Base-by-base conservation (phyloP, 2,888 invertebrate genomes). In the Tetropium fuscum region DNA sequence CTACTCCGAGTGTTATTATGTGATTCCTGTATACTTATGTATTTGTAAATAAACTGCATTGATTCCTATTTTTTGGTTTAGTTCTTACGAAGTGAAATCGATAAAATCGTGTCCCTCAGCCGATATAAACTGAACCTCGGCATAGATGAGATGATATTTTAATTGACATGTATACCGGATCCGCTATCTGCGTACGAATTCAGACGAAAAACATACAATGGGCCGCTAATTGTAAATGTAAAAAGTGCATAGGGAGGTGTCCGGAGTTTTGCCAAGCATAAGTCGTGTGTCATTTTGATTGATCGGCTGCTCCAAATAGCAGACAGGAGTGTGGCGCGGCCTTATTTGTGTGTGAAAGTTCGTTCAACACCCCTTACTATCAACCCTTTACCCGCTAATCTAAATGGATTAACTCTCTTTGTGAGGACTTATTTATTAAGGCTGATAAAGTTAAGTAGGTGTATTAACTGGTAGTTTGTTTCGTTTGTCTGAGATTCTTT, bases 151-250 rank as follows among this genome's bases (percentile, higher is more conserved):
- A 38, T 38, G 25, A 4, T 11, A 38, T 22, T 48, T 51, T 51
- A 51, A 51, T 51, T 51, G 51, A 51, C 51, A 51, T n/a, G 22
- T 51, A n/a, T n/a, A 51, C 40, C 51, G 19, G 38, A 27, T 40
- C 11, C 27, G 27, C 16, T 48, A 36, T 48, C 15, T 25, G 15
- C 11, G 40, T 38, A 48, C 16, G 36, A 36, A 48, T 34, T 36
- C 48, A 48, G 22, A 51, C 27, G 51, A 51, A 40, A 51, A n/a
- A 40, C 54, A 38, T 25, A 54, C 54, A 54, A 54, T 54, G 54
- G 34, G 13, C 11, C 11, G 36, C 54, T 54, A 54, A 54, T 54
- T 54, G 54, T 54, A 54, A 54, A 54, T 54, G 54, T 54, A 54
- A 54, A 54, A 54, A 45, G 51, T 27, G 38, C 36, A 38, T 44